Base-by-base conservation (phyloP, 92 coral and sea anemone species). In the Galaxea fascicularis region DNA sequence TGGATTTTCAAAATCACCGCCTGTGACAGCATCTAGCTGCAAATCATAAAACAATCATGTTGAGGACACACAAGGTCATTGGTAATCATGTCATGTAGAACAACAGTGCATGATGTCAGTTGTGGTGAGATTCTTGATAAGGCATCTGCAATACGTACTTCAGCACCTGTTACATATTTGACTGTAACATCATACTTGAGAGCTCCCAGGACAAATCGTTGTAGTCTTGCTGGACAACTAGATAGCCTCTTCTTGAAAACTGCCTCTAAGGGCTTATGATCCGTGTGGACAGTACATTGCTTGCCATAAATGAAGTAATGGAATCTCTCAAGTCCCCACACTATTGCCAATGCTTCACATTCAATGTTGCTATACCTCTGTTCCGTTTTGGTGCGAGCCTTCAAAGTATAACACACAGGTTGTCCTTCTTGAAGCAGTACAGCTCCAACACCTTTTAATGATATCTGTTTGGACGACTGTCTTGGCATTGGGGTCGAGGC, bases 291-390 rank as follows among this genome's bases (percentile, higher is more conserved):
- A 15, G 77, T 75, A 78, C 94, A 91, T 4, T 26, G 51, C 41
- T 91, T 91, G 0, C 88, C 94, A 71, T 73, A 91, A 25, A 87
- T 83, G 45, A 74, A 91, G 78, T 88, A 91, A 63, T 88, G 79
- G 57, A 91, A 88, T n/a, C 92, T 51, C 78, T 88, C 92, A 1
- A 91, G 92, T 30, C 89, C 89, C 89, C 89, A 87, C 9, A 89
- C 85, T 51, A 88, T 85, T 0, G 81, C 90, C 4, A 82, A 87
- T 82, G 91, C 60, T 78, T 91, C 91, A 21, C 94, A 64, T 54
- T 91, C 91, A 65, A 91, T 82, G 81, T 82, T 91, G 73, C 94
- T 84, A 78, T 91, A 91, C 14, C 65, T 77, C 64, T 73, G 79
- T 29, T 83, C 92, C 17, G 91, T 82, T 30, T 88, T 87, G n/a